Evolutionary conservation across 2,113 vertebrate species (phyloP).

Genomic region (Capricornis sumatraensis): DNA sequence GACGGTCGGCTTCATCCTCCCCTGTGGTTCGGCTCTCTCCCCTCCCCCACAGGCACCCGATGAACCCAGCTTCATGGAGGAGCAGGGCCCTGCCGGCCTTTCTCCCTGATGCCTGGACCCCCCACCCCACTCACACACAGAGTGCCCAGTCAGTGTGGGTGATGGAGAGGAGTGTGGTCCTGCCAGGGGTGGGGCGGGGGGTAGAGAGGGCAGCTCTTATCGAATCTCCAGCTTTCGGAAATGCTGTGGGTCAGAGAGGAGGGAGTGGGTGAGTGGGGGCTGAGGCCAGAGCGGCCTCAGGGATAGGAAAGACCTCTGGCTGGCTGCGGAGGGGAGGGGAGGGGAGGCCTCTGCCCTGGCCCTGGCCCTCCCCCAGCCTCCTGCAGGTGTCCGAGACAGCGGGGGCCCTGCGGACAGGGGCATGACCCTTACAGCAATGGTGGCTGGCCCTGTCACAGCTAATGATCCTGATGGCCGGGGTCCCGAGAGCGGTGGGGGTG

Average conservation of each 20-base stretch:
- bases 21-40: neutral
- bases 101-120: neutral
- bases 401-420: slow-evolving; percentile 76
- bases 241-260: neutral
- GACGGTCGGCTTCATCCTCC: neutral
- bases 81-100: neutral
- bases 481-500: neutral
- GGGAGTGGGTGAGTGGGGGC: neutral
- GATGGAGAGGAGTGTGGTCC: neutral
- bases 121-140: neutral
- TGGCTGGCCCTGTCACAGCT: slow-evolving; percentile 89
- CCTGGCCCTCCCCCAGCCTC: slow-evolving; percentile 54
- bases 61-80: neutral
- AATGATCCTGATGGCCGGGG: slow-evolving; percentile 77
- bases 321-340: neutral
- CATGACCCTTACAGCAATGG: slow-evolving; percentile 92
- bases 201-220: neutral
- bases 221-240: neutral
- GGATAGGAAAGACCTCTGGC: neutral
- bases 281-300: neutral
- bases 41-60: neutral
- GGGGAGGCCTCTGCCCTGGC: slow-evolving; percentile 23
- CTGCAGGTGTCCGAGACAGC: slow-evolving; percentile 78
- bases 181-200: neutral
- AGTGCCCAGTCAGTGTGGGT: neutral